Conservation (phyloP, 2,113 vertebrate species). For the Alces alces region DNA sequence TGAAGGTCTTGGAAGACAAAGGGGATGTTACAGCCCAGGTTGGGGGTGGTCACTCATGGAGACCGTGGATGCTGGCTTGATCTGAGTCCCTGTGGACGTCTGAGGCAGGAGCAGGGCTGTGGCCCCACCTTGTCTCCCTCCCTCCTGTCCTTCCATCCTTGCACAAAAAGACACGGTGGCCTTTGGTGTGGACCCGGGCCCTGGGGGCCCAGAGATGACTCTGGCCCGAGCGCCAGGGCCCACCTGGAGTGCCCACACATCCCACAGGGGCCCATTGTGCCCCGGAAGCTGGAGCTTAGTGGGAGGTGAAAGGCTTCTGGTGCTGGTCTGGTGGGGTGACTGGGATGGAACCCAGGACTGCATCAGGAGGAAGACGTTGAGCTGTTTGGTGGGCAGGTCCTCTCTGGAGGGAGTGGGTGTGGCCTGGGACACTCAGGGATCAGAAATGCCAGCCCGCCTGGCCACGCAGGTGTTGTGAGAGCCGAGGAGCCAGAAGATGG, state of each 20-base stretch:
- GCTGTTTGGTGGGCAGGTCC: not conserved
- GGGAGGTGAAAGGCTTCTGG: not conserved
- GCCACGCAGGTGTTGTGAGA: not conserved
- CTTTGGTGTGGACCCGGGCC: not conserved
- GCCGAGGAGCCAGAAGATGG: not conserved
- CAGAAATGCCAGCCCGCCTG: not conserved
- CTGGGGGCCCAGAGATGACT: not conserved
- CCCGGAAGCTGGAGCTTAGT: not conserved
- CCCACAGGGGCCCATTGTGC: not conserved
- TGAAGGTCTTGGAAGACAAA: not conserved
- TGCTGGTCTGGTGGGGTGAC: not conserved
- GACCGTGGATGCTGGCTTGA: not conserved
- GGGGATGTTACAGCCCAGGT: not conserved
- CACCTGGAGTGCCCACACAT: fast-evolving
- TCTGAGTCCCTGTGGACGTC: not conserved
- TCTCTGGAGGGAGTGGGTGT: fast-evolving
- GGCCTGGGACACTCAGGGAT: not conserved
- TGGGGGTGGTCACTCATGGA: not conserved
- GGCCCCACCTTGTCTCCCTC: not conserved
- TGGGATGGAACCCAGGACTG: not conserved
- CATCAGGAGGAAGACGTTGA: not conserved
- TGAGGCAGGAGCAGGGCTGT: not conserved
- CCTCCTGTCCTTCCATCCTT: not conserved
- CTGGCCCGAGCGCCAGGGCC: not conserved
- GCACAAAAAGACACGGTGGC: not conserved